Evolutionary conservation across 2,113 vertebrate species (phyloP).

Genomic region (Leucopsar rothschildi): DNA sequence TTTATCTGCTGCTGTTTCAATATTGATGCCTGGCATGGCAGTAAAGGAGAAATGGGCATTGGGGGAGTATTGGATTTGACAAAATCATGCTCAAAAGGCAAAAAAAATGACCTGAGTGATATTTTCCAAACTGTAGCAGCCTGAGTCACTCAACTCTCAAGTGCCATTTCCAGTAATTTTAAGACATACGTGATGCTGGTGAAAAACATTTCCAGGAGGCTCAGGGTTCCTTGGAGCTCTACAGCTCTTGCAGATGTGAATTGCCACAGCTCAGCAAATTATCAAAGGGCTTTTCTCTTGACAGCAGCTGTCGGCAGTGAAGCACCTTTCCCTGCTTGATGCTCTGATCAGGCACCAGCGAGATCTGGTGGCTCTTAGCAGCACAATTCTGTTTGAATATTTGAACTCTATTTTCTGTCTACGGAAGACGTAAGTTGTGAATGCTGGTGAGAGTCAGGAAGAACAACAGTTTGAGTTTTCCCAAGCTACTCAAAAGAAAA

Average conservation of each 20-base stretch:
- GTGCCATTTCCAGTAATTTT: neutral
- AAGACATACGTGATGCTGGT: neutral
- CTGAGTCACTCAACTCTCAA: neutral
- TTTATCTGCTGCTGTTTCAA: neutral
- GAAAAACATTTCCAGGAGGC: neutral
- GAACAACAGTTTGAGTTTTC: too few relatives aligned
- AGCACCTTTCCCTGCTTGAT: neutral
- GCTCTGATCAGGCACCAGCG: neutral
- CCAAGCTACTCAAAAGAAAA: too few relatives aligned
- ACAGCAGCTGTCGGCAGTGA: neutral
- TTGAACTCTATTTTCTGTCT: neutral
- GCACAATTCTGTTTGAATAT: neutral
- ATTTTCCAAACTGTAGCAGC: neutral
- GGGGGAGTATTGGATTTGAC: neutral
- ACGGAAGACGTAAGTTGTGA: neutral
- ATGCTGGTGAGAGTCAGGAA: too few relatives aligned
- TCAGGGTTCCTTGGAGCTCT: neutral
- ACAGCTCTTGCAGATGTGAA: neutral
- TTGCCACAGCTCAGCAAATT: neutral
- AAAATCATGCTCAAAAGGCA: neutral
- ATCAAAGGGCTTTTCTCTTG: neutral
- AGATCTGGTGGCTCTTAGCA: neutral
- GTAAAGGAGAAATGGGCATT: neutral
- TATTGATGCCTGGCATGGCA: neutral
- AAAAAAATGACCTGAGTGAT: neutral